Evolutionary conservation across 2,888 invertebrate species (phyloP).

Genomic region (Cheilosia soror): DNA sequence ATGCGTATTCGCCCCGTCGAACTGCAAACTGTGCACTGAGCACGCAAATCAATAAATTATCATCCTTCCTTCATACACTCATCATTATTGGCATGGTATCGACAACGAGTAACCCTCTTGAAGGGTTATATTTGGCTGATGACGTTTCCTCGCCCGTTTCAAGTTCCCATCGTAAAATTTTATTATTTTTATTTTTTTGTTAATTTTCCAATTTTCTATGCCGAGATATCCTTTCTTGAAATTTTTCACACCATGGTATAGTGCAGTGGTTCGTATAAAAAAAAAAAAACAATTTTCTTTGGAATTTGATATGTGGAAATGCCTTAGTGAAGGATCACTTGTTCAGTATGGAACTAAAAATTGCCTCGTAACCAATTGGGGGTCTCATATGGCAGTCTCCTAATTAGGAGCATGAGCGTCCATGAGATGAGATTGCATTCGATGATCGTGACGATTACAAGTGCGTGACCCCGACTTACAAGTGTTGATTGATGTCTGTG

Average conservation of each 20-base stretch:
- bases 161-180: constrained; percentile 69
- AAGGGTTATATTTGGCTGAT: constrained; percentile 53
- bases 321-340: constrained; percentile 58
- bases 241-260: constrained; percentile 73
- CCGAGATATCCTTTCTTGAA: constrained; percentile 61
- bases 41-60: constrained; percentile 75
- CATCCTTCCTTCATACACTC: constrained; percentile 59
- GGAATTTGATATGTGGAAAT: constrained; percentile 67
- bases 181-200: constrained; percentile 58
- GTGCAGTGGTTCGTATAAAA: constrained; percentile 70
- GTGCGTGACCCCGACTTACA: constrained; percentile 72
- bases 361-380: constrained; percentile 52
- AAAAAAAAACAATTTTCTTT: constrained; percentile 28
- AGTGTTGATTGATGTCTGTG: constrained; percentile 74
- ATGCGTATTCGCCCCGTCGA: constrained; percentile 42
- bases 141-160: constrained; percentile 27
- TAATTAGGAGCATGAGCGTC: constrained; percentile 57
- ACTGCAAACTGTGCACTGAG: constrained; percentile 64
- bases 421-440: constrained; percentile 41
- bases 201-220: constrained; percentile 49
- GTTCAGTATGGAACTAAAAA: constrained; percentile 27
- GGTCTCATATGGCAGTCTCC: constrained; percentile 42
- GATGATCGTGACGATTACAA: constrained; percentile 73
- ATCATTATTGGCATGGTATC: constrained; percentile 67
- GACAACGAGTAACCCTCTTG: constrained; percentile 34